Evolutionary conservation across 2,113 vertebrate species (phyloP).

Genomic region (Apteryx owenii): DNA sequence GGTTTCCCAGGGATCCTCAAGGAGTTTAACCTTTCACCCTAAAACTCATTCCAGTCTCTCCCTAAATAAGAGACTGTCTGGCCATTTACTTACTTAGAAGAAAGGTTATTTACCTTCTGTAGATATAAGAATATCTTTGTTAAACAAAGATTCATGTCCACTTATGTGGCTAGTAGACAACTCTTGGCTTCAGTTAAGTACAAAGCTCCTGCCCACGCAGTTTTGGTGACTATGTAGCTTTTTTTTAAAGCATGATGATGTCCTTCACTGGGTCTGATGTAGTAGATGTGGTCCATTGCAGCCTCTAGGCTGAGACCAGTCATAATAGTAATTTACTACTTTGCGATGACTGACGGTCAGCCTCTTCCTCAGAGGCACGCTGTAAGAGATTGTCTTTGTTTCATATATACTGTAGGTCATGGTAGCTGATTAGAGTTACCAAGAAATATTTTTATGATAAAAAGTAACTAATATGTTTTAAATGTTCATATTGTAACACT

Average conservation of each 20-base stretch:
- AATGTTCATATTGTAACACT: not conserved
- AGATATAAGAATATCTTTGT: not conserved
- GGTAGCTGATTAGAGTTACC: not conserved
- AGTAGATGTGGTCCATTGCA: not conserved
- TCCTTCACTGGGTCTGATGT: not conserved
- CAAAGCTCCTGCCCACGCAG: not conserved
- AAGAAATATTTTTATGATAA: not conserved
- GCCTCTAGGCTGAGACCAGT: not conserved
- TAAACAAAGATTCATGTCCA: not conserved
- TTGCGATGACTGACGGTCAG: not conserved
- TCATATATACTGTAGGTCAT: not conserved
- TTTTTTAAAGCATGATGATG: not conserved
- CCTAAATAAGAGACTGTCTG: not conserved
- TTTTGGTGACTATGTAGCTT: not conserved
- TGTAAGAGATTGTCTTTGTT: not conserved
- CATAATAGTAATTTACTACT: not conserved
- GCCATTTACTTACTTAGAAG: not conserved
- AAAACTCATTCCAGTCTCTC: not conserved
- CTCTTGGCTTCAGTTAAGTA: not conserved
- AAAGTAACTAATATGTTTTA: not conserved
- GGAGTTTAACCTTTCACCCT: not conserved
- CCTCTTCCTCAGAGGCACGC: not conserved
- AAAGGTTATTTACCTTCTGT: not conserved
- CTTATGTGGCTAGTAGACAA: not conserved
- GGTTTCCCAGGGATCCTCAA: not conserved